Conservation (phyloP, 2,888 invertebrate species). For the Mesorhabditis spiculigera region DNA sequence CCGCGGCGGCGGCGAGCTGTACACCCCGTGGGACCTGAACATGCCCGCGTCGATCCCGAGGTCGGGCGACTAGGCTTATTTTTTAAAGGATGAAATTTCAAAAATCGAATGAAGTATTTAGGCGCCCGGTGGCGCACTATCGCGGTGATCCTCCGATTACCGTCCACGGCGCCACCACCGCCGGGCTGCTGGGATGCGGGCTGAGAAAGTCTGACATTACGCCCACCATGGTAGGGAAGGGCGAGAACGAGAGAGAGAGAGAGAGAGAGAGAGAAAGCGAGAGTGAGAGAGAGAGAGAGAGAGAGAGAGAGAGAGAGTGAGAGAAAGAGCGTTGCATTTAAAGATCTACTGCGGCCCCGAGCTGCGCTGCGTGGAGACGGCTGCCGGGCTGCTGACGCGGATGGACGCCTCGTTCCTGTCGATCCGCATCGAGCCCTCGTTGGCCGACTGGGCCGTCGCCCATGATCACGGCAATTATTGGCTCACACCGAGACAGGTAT, state of each 20-base stretch:
- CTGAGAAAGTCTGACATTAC: neutral
- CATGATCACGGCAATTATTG: neutral
- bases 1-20: conserved; percentile 17
- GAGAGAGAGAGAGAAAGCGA: too few relatives aligned
- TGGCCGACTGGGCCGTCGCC: neutral
- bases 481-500: conserved; percentile 1
- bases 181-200: neutral
- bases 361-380: conserved; percentile 5
- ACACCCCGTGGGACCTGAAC: conserved; percentile 26
- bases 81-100: too few relatives aligned
- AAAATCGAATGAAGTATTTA: neutral
- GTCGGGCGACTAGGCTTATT: neutral
- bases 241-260: too few relatives aligned
- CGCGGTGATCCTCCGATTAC: conserved; percentile 23
- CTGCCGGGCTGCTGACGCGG: neutral
- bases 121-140: conserved; percentile 17
- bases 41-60: conserved; percentile 19
- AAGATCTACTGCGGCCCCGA: neutral
- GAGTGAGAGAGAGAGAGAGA: neutral
- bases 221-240: neutral
- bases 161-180: conserved; percentile 3
- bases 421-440: neutral
- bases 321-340: neutral
- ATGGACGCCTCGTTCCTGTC: neutral
- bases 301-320: neutral